These are phyloP conservation scores for Hirtodrosophila duncani DNA, from an alignment of 2,888 invertebrate genomes.

Conservation along the genomic window DNA sequence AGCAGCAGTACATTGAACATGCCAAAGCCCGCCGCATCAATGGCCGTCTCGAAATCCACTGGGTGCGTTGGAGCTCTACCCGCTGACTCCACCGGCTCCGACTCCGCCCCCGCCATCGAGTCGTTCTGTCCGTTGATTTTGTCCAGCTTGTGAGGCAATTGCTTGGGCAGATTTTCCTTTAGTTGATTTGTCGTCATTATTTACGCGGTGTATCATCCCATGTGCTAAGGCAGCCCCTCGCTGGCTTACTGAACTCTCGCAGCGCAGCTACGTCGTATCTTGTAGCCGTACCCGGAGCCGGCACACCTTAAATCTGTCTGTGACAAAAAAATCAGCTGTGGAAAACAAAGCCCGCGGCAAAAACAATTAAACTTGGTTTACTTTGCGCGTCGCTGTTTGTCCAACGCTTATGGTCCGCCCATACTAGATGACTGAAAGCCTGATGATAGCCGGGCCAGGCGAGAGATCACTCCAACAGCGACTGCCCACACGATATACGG, in stretches of 20 bases:
- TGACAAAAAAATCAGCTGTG: conserved; percentile 18
- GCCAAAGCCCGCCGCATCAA: conserved; percentile 84
- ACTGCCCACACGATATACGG: conserved; percentile 30
- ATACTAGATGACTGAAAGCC: no score
- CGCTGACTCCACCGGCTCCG: conserved; percentile 1
- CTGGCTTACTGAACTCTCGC: conserved; percentile 40
- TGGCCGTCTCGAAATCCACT: conserved; percentile 85
- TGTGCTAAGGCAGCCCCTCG: conserved; percentile 17
- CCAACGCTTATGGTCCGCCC: conserved; percentile 3
- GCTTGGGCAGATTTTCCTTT: conserved; percentile 22
- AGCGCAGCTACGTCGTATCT: conserved; percentile 37
- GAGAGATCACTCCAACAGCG: conserved; percentile 31
- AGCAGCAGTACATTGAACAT: conserved; percentile 83
- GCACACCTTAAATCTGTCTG: conserved; percentile 27
- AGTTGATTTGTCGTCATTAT: conserved; percentile 27
- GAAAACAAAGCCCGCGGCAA: no score
- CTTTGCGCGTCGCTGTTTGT: conserved; percentile 16
- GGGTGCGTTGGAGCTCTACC: conserved; percentile 7
- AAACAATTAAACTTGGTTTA: not conserved
- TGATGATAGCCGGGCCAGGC: no score
- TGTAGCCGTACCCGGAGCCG: conserved; percentile 9
- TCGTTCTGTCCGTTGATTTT: conserved; percentile 7
- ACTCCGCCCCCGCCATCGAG: not conserved
- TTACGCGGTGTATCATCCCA: not conserved
- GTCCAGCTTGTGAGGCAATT: conserved; percentile 15